These are phyloP conservation scores for Australoheros scitulus DNA, from an alignment of 2,113 vertebrate species.

Conservation along the genomic window DNA sequence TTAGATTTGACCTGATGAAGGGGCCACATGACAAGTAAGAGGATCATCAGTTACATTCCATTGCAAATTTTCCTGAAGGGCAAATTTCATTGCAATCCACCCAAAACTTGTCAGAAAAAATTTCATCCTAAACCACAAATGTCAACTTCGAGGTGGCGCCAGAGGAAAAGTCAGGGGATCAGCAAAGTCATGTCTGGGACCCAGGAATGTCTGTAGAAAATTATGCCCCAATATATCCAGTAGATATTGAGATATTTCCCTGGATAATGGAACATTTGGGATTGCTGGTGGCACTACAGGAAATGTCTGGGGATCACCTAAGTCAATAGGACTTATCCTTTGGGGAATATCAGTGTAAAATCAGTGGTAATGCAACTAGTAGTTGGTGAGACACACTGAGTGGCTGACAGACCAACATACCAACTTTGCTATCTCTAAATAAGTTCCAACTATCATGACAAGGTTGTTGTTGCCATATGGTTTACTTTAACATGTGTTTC, in stretches of 20 bases:
- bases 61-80: background rate
- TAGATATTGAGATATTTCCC: background rate
- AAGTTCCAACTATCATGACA: background rate
- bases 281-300: conserved; percentile 1
- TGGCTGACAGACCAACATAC: background rate
- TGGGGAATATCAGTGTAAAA: conserved; percentile 3
- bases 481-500: background rate
- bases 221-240: conserved; percentile 12
- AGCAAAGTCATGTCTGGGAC: background rate
- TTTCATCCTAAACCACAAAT: background rate
- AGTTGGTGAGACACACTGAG: background rate
- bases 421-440: background rate
- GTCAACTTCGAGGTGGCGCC: background rate
- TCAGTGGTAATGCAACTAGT: background rate
- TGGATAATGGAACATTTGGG: background rate
- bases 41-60: background rate
- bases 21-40: background rate
- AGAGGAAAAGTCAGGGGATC: conserved; percentile 4
- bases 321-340: background rate
- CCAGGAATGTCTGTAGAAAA: background rate
- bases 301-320: conserved; percentile 8
- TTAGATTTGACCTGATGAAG: background rate
- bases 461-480: background rate
- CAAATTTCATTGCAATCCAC: background rate
- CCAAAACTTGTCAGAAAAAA: background rate